Base-by-base conservation (phyloP, 2,113 vertebrate genomes). In the Nothoprocta pentlandii region DNA sequence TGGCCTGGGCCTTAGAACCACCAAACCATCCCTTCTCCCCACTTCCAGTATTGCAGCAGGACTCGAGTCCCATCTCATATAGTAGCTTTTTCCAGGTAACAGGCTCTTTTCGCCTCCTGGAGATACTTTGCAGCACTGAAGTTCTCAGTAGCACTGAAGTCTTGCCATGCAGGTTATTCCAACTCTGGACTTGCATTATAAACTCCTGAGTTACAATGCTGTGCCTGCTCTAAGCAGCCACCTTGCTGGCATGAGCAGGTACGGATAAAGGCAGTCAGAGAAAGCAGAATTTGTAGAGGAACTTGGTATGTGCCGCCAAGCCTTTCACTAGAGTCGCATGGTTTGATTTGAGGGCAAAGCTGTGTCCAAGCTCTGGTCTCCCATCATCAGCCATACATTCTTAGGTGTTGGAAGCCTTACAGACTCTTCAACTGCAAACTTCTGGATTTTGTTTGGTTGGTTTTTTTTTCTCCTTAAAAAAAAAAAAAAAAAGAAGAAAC, bases 121-220 rank as follows among this genome's bases (percentile, higher is more conserved):
- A 78, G 21, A 25, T 19, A 15, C 17, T 86, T 61, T 63, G 54
- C 63, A 90, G 23, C 14, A 26, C 46, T 20, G 62, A 89, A 64
- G 34, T 23, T 26, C 23, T 86, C 51, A 68, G 10, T 0, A 75
- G 44, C 3, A 0, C 28, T 71, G 13, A 75, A 20, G 10, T 84
- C 75, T n/a, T 2, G 8, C 15, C 16, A 8, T 0, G 1, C 11
- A 19, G 17, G 2, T 0, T 0, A 42, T 0, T 39, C 59, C 79
- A 80, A 25, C 10, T 39, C 46, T 30, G 21, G 56, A 11, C 21
- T 51, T 64, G 23, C 16, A 6, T 66, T 44, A 14, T 15, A 32
- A 12, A 85, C n/a, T 89, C 23, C 36, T 46, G 26, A 61, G 28
- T 23, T 62, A 23, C 23, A 73, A 44, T 4, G 36, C 9, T 7